Conservation (phyloP, 53 echinoderm and acorn worm genomes). For the Stichopus horrens region DNA sequence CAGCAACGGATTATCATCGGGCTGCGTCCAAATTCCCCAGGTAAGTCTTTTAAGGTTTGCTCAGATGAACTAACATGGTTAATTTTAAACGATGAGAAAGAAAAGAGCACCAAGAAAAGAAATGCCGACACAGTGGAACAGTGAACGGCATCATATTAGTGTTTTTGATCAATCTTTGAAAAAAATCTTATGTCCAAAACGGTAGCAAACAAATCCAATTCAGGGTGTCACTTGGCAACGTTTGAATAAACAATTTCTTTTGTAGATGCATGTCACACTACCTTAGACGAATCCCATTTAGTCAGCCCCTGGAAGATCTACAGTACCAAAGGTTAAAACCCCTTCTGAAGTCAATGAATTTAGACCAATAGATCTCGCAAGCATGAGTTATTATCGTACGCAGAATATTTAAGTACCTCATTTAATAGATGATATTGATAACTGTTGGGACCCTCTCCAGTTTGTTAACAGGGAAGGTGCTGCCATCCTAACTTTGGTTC, state of each 20-base stretch:
- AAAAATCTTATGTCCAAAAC: too few relatives aligned
- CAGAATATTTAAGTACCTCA: not conserved
- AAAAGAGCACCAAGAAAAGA: too few relatives aligned
- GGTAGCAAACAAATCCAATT: too few relatives aligned
- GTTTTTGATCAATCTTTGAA: too few relatives aligned
- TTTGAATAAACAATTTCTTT: too few relatives aligned
- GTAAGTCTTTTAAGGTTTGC: constrained; percentile 13
- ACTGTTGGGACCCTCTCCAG: not conserved
- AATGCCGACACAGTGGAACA: too few relatives aligned
- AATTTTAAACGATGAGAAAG: too few relatives aligned
- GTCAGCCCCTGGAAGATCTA: not conserved
- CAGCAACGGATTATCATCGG: not conserved
- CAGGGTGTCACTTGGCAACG: too few relatives aligned
- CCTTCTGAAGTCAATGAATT: constrained; percentile 19
- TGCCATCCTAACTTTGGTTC: not conserved
- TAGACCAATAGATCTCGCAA: not conserved
- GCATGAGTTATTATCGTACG: not conserved
- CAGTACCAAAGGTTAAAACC: constrained; percentile 8
- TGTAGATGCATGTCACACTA: too few relatives aligned
- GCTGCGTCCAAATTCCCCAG: not conserved
- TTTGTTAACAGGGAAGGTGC: constrained; percentile 11
- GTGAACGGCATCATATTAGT: too few relatives aligned
- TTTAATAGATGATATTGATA: constrained; percentile 5
- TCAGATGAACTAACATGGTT: not conserved
- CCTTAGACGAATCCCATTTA: not conserved